Evolutionary conservation across 1,140 invertebrate genomes (phyloP).

Genomic region (Aphaenogaster floridana): DNA sequence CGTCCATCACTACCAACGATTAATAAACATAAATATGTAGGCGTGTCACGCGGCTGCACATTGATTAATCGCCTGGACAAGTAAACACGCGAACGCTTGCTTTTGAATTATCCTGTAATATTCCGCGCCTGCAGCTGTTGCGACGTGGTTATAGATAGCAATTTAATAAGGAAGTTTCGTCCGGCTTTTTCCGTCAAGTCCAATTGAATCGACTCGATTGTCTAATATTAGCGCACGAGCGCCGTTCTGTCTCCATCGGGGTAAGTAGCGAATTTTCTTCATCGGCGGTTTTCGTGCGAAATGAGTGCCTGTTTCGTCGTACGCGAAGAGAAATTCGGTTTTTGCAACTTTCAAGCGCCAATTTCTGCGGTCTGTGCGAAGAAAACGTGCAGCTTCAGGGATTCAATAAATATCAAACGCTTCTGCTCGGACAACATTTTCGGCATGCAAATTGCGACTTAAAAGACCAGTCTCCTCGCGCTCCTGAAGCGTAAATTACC

Average conservation of each 20-base stretch:
- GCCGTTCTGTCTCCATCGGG: neutral
- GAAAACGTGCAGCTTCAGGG: neutral
- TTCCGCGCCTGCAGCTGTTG: constrained; percentile 20
- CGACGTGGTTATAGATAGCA: constrained; percentile 31
- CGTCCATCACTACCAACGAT: too few species aligned
- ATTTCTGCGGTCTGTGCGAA: neutral
- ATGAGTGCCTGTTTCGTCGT: neutral
- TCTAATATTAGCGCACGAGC: constrained; percentile 17
- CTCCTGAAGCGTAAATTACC: neutral
- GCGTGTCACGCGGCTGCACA: neutral
- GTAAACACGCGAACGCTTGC: neutral
- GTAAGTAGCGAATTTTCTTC: neutral
- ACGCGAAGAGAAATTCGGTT: neutral
- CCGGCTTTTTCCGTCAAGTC: constrained; percentile 38
- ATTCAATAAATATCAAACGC: neutral
- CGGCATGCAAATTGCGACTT: neutral
- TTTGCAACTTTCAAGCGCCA: neutral
- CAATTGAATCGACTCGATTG: constrained; percentile 22
- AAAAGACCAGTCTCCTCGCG: neutral
- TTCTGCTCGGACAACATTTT: neutral
- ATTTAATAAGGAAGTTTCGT: constrained; percentile 35
- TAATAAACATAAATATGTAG: constrained; percentile 15
- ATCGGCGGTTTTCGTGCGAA: neutral
- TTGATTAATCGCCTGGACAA: neutral
- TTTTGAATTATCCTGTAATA: constrained; percentile 37